Evolutionary conservation across 2,797 vertebrate species (phyloP).

Genomic region (Poecilia velifera): DNA sequence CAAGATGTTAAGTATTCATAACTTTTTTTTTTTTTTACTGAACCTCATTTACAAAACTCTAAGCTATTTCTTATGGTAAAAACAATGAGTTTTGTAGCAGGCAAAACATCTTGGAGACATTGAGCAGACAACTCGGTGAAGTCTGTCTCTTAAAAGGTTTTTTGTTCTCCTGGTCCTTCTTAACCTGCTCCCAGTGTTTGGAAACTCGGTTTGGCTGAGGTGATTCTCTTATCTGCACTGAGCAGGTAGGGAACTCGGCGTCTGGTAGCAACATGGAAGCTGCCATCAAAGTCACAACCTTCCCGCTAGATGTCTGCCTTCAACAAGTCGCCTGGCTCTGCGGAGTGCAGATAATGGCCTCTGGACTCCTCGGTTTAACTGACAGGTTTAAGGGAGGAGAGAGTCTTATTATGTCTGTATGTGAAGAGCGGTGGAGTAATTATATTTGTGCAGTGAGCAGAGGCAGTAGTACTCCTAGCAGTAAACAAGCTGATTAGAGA

Average conservation of each 20-base stretch:
- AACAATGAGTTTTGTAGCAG: neutral
- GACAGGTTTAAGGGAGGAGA: constrained; percentile 1
- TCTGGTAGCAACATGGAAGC: constrained; percentile 25
- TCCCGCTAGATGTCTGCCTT: constrained; percentile 21
- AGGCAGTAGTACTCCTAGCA: neutral
- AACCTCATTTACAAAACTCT: neutral
- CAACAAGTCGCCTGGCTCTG: constrained; percentile 29
- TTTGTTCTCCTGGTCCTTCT: constrained; percentile 6
- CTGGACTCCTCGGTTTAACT: constrained; percentile 4
- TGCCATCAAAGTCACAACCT: constrained; percentile 36
- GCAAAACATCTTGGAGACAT: neutral
- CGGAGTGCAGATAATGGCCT: constrained; percentile 41
- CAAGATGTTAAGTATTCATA: neutral
- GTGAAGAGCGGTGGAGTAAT: neutral
- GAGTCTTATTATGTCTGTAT: neutral
- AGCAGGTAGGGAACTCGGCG: constrained; percentile 40
- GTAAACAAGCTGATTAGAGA: constrained; percentile 16
- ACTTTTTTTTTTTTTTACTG: neutral
- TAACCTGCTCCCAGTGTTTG: constrained; percentile 12
- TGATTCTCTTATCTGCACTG: constrained; percentile 47
- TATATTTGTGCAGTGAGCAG: constrained; percentile 6
- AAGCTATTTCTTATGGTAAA: neutral
- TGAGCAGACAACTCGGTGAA: neutral
- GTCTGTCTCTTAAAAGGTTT: neutral
- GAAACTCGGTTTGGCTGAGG: constrained; percentile 19